These are phyloP conservation scores for Ichneumoninae sp. DNA, from an alignment of 2,888 invertebrate genomes.

Conservation along the genomic window DNA sequence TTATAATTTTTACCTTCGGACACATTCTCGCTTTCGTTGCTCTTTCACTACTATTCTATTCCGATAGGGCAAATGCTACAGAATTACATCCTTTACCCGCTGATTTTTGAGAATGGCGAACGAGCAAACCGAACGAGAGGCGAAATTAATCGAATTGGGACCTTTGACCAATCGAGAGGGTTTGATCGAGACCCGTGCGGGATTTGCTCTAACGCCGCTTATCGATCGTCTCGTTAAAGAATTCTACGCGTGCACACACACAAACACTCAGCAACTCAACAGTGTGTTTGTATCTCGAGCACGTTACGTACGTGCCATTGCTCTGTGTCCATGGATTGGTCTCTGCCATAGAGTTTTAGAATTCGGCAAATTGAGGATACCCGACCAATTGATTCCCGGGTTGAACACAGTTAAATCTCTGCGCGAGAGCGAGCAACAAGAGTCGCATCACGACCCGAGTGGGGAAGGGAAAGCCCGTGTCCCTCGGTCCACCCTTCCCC, in stretches of 20 bases:
- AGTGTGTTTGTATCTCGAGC: constrained; percentile 12
- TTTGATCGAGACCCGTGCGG: constrained; percentile 1
- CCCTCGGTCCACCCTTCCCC: background rate
- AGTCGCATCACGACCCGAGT: constrained; percentile 9
- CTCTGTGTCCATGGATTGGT: background rate
- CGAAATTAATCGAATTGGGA: background rate
- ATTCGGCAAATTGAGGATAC: background rate
- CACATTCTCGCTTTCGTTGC: too few relatives aligned
- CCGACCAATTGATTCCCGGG: background rate
- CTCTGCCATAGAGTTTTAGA: background rate
- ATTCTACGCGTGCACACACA: background rate
- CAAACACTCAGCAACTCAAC: background rate
- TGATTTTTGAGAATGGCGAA: background rate
- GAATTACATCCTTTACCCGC: background rate
- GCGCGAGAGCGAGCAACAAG: background rate
- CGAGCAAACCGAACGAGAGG: background rate
- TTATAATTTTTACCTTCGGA: too few relatives aligned
- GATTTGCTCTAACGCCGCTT: constrained; percentile 4
- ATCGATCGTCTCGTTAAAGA: constrained; percentile 24
- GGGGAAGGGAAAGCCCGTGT: background rate
- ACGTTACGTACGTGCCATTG: background rate
- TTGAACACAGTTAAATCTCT: background rate
- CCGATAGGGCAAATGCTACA: too few relatives aligned
- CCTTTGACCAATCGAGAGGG: constrained; percentile 4
- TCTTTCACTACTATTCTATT: too few relatives aligned